Percentiles rank a stretch among this genome's conserved stretches.
These are phyloP conservation scores for Phataginus tetradactyla DNA, from an alignment of 2,797 vertebrate species.

Conservation along the genomic window DNA sequence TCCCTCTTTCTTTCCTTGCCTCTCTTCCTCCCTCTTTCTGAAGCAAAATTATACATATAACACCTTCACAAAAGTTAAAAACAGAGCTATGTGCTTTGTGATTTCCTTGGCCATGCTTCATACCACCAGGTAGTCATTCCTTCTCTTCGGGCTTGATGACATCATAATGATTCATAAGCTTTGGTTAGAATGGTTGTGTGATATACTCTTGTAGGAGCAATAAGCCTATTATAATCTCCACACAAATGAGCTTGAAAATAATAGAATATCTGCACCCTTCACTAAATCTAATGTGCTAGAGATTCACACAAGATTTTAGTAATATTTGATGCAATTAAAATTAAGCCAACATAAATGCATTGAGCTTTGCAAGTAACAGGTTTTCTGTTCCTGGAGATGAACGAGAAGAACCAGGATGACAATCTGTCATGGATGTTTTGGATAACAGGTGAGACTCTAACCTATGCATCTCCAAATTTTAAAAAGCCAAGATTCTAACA, in stretches of 20 bases:
- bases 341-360: neutral
- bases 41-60: slow-evolving; percentile 6
- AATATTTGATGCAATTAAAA: slow-evolving; percentile 18
- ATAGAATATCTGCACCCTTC: slow-evolving; percentile 16
- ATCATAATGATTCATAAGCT: slow-evolving; percentile 63
- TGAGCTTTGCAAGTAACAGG: neutral
- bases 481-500: neutral
- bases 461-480: neutral
- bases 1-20: neutral
- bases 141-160: slow-evolving; percentile 61
- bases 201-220: slow-evolving; percentile 26
- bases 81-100: slow-evolving; percentile 45
- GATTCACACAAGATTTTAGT: slow-evolving; percentile 24
- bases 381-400: neutral
- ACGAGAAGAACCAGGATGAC: neutral
- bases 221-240: slow-evolving; percentile 41
- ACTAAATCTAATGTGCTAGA: slow-evolving; percentile 37
- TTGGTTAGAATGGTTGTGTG: slow-evolving; percentile 17
- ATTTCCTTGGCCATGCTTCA: slow-evolving; percentile 24
- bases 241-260: slow-evolving; percentile 57
- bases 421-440: neutral
- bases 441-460: neutral
- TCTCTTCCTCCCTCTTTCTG: neutral
- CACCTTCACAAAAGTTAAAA: slow-evolving; percentile 43
- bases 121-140: slow-evolving; percentile 19